Evolutionary conservation across 2,113 vertebrate species (phyloP).

Genomic region (Sphaerodactylus townsendi): DNA sequence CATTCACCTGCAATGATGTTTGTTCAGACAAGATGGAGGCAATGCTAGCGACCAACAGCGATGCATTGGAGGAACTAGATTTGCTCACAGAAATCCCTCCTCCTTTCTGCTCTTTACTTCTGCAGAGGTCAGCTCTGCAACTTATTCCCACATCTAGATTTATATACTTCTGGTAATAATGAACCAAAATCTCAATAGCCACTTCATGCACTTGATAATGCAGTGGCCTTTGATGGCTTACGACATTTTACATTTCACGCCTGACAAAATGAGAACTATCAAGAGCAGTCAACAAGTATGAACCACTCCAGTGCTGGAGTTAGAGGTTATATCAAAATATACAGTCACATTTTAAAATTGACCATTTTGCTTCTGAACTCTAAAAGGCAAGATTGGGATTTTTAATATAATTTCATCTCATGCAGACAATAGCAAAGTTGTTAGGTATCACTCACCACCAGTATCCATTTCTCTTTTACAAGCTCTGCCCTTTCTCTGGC

Average conservation of each 20-base stretch:
- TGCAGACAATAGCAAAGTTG: not conserved
- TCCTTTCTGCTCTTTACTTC: too few relatives aligned
- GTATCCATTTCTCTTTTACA: not conserved
- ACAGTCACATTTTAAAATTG: not conserved
- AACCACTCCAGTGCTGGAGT: not conserved
- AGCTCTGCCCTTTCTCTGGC: not conserved
- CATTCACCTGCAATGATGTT: too few relatives aligned
- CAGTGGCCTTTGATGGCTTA: not conserved
- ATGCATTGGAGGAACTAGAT: too few relatives aligned
- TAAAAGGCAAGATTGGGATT: not conserved
- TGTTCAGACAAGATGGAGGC: too few relatives aligned
- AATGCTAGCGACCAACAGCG: too few relatives aligned
- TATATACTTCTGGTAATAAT: too few relatives aligned
- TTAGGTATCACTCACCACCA: not conserved
- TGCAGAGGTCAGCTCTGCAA: too few relatives aligned
- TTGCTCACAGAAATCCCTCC: too few relatives aligned
- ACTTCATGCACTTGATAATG: not conserved
- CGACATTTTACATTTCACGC: not conserved
- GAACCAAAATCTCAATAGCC: too few relatives aligned
- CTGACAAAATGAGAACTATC: not conserved
- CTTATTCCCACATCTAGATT: too few relatives aligned
- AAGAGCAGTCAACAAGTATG: not conserved
- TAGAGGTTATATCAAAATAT: not conserved
- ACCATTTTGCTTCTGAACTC: too few relatives aligned
- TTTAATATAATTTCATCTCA: not conserved